phyloP scores from a whole-genome alignment of 2,888 invertebrate genomes.

The Herminia tarsipennalis region DNA sequence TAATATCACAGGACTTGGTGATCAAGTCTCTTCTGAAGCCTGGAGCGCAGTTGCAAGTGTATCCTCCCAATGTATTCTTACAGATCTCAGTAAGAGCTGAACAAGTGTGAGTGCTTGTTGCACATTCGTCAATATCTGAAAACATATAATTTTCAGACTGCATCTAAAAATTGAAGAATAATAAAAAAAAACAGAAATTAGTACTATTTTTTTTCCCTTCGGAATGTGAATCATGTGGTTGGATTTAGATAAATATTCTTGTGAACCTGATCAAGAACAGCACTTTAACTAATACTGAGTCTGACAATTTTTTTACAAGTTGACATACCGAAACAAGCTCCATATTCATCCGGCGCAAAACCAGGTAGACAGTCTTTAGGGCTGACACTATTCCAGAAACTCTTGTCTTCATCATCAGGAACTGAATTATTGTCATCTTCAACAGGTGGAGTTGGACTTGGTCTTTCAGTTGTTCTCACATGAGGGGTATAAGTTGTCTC shows the following conservation, averaged over 20 bases:
- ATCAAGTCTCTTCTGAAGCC: constrained; percentile 90
- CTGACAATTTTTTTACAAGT: too few species aligned
- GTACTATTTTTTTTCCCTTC: too few species aligned
- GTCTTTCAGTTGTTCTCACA: constrained; percentile 33
- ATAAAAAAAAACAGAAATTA: background rate
- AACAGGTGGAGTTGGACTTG: constrained; percentile 43
- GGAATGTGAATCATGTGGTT: too few species aligned
- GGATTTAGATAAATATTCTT: too few species aligned
- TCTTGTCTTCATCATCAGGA: constrained; percentile 61
- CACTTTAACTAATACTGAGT: too few species aligned
- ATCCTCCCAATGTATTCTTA: constrained; percentile 94
- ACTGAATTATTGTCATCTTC: constrained; percentile 52
- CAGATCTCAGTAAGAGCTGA: constrained; percentile 87
- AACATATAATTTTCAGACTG: background rate
- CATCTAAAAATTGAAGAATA: too few species aligned
- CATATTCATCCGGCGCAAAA: constrained; percentile 81
- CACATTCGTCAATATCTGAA: constrained; percentile 92
- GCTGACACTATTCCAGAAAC: constrained; percentile 62
- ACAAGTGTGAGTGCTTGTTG: constrained; percentile 85
- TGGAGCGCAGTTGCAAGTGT: constrained; percentile 91
- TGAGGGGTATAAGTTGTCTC: constrained; percentile 50
- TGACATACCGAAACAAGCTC: constrained; percentile 86
- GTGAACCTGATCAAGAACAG: too few species aligned
- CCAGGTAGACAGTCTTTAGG: constrained; percentile 76
- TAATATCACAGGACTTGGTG: constrained; percentile 62